phyloP scores from a whole-genome alignment of 1,140 invertebrate species.

The Eumeta japonica region DNA sequence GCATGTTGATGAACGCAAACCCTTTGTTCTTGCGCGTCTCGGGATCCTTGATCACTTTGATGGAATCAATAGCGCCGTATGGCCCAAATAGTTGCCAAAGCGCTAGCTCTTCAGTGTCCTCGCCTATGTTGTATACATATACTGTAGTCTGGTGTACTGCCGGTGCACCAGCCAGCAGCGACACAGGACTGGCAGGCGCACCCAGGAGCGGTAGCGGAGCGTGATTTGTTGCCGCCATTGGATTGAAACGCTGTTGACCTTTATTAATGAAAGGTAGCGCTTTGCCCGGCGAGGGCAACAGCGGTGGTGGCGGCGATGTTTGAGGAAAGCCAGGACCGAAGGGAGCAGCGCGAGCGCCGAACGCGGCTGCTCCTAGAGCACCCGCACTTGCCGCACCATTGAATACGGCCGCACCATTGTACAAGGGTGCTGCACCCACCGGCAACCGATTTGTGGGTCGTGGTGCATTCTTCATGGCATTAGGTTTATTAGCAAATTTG shows the following conservation, averaged over 20 bases:
- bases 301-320: conserved; percentile 43
- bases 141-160: conserved; percentile 50
- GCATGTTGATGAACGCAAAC: conserved; percentile 99
- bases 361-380: conserved; percentile 41
- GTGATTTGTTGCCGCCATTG: conserved; percentile 50
- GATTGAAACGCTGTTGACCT: conserved; percentile 53
- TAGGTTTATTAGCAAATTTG: conserved; percentile 55
- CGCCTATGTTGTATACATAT: conserved; percentile 94
- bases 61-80: conserved; percentile 97
- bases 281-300: conserved; percentile 52
- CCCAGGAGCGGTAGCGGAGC: conserved; percentile 42
- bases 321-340: conserved; percentile 42
- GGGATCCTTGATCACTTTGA: conserved; percentile 96
- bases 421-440: conserved; percentile 24
- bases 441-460: conserved; percentile 26
- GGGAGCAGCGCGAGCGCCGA: conserved; percentile 32
- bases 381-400: conserved; percentile 30
- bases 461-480: conserved; percentile 34
- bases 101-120: conserved; percentile 97
- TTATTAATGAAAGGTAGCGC: conserved; percentile 54
- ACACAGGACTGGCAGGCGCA: conserved; percentile 43
- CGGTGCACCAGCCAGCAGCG: conserved; percentile 34
- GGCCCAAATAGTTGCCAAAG: conserved; percentile 99
- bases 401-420: conserved; percentile 41
- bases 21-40: conserved; percentile 99